A percentile compares a stretch with the other conserved stretches of the same genome.
Conservation (phyloP, 1,140 invertebrate genomes). For the Wiebesia pumilae region DNA sequence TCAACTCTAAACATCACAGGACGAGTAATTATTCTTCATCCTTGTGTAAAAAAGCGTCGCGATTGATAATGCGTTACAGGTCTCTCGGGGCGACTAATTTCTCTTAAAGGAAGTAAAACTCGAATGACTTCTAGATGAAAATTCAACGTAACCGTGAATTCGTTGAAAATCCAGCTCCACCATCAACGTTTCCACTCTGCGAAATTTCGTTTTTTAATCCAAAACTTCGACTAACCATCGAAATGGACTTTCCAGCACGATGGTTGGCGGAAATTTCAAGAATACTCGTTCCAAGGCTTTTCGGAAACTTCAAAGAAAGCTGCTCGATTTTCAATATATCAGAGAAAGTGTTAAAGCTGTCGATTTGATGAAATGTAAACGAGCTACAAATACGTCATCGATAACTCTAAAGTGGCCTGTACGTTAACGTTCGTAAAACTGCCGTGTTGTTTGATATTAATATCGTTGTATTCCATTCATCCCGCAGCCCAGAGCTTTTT, state of each 20-base stretch:
- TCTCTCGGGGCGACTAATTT: no score
- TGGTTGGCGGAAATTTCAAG: neutral
- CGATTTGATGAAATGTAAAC: neutral
- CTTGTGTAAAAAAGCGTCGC: no score
- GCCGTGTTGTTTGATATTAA: neutral
- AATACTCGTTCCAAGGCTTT: neutral
- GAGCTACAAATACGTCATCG: neutral
- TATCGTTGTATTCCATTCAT: neutral
- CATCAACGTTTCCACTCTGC: no score
- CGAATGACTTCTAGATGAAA: no score
- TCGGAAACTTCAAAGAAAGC: neutral
- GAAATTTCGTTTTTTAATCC: neutral
- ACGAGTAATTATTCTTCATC: no score
- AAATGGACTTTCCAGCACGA: neutral
- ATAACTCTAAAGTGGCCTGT: neutral
- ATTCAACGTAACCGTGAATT: no score
- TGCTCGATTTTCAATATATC: neutral
- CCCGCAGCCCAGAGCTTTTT: neutral
- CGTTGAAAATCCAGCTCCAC: no score
- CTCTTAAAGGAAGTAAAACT: no score
- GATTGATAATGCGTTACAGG: no score
- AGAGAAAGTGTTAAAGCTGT: neutral
- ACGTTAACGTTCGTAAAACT: neutral
- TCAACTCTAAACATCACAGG: no score
- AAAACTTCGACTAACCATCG: neutral